These are phyloP conservation scores for Acanthosoma haemorrhoidale DNA, from an alignment of 2,888 invertebrate species.

Conservation along the genomic window DNA sequence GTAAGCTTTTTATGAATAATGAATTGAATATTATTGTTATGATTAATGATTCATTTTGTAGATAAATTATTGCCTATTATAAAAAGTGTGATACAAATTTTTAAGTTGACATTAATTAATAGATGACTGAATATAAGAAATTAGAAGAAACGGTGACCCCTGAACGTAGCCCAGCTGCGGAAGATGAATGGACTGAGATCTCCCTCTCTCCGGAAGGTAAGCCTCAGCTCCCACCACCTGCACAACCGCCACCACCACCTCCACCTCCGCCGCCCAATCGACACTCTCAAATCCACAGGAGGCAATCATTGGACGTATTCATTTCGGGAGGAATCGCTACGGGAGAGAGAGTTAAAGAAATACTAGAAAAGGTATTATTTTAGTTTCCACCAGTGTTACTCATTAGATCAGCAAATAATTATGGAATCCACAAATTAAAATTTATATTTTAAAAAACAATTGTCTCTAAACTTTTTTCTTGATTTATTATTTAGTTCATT, in stretches of 20 bases:
- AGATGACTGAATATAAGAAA: slow-evolving; percentile 22
- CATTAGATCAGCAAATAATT: no score
- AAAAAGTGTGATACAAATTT: no score
- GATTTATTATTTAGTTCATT: no score
- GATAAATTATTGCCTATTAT: no score
- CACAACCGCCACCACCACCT: slow-evolving; percentile 44
- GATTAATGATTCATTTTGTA: no score
- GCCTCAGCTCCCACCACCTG: background rate
- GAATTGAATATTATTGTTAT: no score
- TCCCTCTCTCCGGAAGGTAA: slow-evolving; percentile 27
- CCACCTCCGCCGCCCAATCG: slow-evolving; percentile 45
- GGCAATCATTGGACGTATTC: slow-evolving; percentile 71
- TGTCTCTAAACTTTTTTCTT: no score
- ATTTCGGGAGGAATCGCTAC: slow-evolving; percentile 58
- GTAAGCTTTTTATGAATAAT: background rate
- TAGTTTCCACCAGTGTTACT: background rate
- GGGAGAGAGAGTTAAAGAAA: slow-evolving; percentile 66
- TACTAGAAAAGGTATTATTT: slow-evolving; percentile 61
- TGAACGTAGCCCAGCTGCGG: slow-evolving; percentile 8
- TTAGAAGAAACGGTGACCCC: slow-evolving; percentile 14
- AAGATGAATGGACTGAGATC: slow-evolving; percentile 37
- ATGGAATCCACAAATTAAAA: no score
- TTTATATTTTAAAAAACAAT: no score
- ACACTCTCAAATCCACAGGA: slow-evolving; percentile 45
- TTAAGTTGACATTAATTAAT: no score